phyloP scores from a whole-genome alignment of 2,888 invertebrate species.

The Melangyna quadrimaculata region DNA sequence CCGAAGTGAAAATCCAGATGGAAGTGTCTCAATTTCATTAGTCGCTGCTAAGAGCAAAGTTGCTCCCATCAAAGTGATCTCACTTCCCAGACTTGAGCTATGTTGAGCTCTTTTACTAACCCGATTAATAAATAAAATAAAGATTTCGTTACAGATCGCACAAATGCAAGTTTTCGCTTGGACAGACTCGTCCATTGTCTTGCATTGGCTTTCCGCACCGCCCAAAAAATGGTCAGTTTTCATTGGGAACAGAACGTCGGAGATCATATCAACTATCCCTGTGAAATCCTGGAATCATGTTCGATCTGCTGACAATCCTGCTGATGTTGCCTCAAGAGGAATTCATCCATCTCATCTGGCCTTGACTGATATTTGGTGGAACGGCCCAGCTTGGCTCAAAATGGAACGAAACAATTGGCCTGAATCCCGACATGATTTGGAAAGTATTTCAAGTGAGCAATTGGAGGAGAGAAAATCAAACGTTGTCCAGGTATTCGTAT shows the following conservation, averaged over 20 bases:
- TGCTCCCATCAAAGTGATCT: not conserved
- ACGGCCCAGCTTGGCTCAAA: slow-evolving; percentile 18
- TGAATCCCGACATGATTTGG: not conserved
- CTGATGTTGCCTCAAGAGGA: slow-evolving; percentile 42
- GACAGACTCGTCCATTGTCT: slow-evolving; percentile 24
- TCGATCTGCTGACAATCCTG: slow-evolving; percentile 30
- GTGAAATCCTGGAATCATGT: slow-evolving; percentile 24
- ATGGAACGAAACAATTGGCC: not conserved
- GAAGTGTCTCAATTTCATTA: not conserved
- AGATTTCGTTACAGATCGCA: not conserved
- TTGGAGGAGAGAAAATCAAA: not conserved
- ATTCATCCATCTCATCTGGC: slow-evolving; percentile 8
- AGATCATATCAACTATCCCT: slow-evolving; percentile 45
- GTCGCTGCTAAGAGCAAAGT: not conserved
- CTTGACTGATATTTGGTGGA: slow-evolving; percentile 8
- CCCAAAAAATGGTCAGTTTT: slow-evolving; percentile 30
- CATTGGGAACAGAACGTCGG: slow-evolving; percentile 18
- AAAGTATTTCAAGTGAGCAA: not conserved
- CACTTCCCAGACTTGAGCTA: not conserved
- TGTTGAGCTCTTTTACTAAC: slow-evolving; percentile 9
- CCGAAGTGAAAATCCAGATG: not conserved
- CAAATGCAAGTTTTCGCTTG: not conserved
- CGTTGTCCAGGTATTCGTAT: not conserved
- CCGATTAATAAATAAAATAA: not conserved
- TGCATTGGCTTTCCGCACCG: slow-evolving; percentile 19